Evolutionary conservation across 2,888 invertebrate genomes (phyloP).

Genomic region (Mesodorylaimus sp.): DNA sequence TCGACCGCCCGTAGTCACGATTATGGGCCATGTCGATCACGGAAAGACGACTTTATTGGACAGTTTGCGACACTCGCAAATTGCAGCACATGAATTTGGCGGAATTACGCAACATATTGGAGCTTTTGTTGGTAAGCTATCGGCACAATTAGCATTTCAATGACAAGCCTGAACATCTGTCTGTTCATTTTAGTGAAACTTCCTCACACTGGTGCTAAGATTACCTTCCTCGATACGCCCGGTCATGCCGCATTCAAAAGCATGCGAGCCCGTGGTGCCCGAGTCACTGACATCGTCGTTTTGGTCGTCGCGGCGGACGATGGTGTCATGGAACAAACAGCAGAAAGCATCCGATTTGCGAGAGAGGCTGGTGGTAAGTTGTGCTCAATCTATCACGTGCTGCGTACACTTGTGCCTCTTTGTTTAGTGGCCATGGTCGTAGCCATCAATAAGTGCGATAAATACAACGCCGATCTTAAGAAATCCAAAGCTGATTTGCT

Average conservation of each 20-base stretch:
- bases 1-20: slow-evolving; percentile 80
- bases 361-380: slow-evolving; percentile 48
- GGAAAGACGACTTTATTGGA: slow-evolving; percentile 94
- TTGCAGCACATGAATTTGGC: slow-evolving; percentile 81
- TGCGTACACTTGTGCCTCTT: neutral
- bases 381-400: no score
- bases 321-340: slow-evolving; percentile 93
- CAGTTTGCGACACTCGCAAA: slow-evolving; percentile 58
- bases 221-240: slow-evolving; percentile 94
- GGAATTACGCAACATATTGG: slow-evolving; percentile 99
- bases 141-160: neutral
- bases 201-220: slow-evolving; percentile 13
- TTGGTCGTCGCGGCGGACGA: slow-evolving; percentile 95
- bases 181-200: slow-evolving; percentile 5
- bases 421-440: slow-evolving; percentile 65
- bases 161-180: neutral
- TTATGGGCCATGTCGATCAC: slow-evolving; percentile 99
- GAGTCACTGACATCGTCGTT: slow-evolving; percentile 80
- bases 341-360: slow-evolving; percentile 73
- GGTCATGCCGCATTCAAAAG: slow-evolving; percentile 92
- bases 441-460: slow-evolving; percentile 95
- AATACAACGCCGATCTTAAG: slow-evolving; percentile 63
- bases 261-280: slow-evolving; percentile 84
- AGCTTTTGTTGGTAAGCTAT: slow-evolving; percentile 52
- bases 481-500: slow-evolving; percentile 54